These are phyloP conservation scores for Bagarius yarrelli DNA, from an alignment of 2,113 vertebrate species.

Conservation along the genomic window DNA sequence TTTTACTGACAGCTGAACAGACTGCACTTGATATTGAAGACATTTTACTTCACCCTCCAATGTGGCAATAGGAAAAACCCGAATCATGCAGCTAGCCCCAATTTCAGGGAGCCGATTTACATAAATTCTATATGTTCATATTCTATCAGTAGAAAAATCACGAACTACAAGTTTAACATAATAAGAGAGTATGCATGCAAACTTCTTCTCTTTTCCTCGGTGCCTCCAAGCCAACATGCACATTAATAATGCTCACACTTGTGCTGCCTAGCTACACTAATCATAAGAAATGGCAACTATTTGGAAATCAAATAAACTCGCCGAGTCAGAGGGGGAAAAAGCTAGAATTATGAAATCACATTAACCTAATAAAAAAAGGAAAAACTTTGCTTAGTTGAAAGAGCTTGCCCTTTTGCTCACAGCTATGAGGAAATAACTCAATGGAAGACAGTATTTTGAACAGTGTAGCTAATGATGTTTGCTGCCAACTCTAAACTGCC, in stretches of 20 bases:
- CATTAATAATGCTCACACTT: constrained; percentile 29
- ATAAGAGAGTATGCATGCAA: constrained; percentile 16
- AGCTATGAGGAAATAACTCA: constrained; percentile 63
- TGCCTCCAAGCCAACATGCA: constrained; percentile 6
- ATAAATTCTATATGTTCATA: constrained; percentile 45
- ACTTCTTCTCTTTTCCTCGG: neutral
- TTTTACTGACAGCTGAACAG: constrained; percentile 7
- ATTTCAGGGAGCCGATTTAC: constrained; percentile 26
- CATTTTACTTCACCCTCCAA: neutral
- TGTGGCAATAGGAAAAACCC: constrained; percentile 9
- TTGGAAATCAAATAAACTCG: constrained; percentile 35
- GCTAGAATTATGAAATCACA: constrained; percentile 46
- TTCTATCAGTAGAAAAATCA: constrained; percentile 25
- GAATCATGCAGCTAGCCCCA: constrained; percentile 35
- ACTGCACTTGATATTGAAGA: constrained; percentile 38
- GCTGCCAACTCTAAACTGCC: neutral
- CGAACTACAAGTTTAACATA: constrained; percentile 13
- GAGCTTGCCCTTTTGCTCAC: constrained; percentile 52
- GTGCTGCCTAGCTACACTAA: constrained; percentile 5
- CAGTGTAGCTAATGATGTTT: neutral
- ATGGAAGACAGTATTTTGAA: constrained; percentile 40
- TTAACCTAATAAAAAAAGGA: constrained; percentile 57
- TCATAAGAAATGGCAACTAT: constrained; percentile 40
- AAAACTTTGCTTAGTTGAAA: constrained; percentile 52
- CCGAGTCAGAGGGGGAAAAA: constrained; percentile 14